Evolutionary conservation across 2,797 vertebrate species (phyloP).

Genomic region (Caiman crocodilus): DNA sequence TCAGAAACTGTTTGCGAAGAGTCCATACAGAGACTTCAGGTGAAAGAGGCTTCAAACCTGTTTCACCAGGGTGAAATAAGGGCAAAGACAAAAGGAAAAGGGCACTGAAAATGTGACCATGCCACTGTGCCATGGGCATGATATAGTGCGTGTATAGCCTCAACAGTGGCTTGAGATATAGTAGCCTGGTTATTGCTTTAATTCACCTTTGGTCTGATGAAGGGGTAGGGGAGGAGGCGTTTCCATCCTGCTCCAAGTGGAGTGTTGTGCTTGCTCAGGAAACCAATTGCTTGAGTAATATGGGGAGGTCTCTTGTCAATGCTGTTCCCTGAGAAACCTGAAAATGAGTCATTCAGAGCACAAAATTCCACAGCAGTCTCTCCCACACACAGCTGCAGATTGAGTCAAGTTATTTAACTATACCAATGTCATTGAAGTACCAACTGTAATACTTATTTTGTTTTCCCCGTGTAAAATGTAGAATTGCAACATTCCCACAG

Average conservation of each 20-base stretch:
- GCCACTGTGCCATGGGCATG: rapidly evolving
- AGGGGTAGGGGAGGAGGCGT: background rate
- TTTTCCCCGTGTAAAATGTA: background rate
- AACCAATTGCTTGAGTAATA: background rate
- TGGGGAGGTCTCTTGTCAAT: background rate
- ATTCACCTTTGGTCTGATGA: background rate
- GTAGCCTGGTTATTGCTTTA: background rate
- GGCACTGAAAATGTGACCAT: rapidly evolving
- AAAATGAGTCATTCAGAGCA: background rate
- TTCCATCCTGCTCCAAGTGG: background rate
- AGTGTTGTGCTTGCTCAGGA: background rate
- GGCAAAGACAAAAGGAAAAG: background rate
- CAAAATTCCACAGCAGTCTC: background rate
- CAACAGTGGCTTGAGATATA: background rate
- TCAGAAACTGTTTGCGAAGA: rapidly evolving
- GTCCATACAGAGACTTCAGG: background rate
- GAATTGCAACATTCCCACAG: conserved; percentile 25
- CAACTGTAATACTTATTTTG: background rate
- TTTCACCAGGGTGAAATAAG: rapidly evolving
- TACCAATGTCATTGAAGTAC: background rate
- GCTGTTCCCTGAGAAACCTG: background rate
- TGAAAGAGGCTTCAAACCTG: background rate
- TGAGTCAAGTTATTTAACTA: conserved; percentile 15
- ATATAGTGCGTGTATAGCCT: background rate
- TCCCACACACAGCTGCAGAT: conserved; percentile 61